Conservation (phyloP, 2,113 vertebrate genomes). For the Aphelocoma coerulescens region DNA sequence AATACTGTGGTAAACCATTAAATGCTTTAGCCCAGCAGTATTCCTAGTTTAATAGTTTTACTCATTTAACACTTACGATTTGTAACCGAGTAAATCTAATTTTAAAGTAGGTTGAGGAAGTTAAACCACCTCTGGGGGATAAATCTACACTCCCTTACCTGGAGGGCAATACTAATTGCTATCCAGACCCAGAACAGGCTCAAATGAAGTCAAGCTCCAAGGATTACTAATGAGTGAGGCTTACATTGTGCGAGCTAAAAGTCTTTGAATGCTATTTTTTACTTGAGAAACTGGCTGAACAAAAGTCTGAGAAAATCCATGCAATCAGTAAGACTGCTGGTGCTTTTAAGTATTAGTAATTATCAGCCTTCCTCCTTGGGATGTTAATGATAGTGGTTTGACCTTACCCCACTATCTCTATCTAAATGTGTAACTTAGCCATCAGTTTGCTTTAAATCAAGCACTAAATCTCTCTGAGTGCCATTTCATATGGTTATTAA, state of each 20-base stretch:
- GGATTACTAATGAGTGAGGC: constrained; percentile 55
- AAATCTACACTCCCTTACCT: constrained; percentile 44
- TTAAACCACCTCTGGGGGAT: constrained; percentile 58
- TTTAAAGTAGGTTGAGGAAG: constrained; percentile 71
- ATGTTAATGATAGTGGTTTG: constrained; percentile 62
- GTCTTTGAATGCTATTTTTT: constrained; percentile 56
- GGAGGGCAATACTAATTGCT: constrained; percentile 59
- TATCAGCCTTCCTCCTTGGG: constrained; percentile 54
- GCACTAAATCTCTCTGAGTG: constrained; percentile 23
- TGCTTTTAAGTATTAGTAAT: constrained; percentile 56
- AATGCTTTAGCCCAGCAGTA: constrained; percentile 74
- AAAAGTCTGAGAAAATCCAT: constrained; percentile 58
- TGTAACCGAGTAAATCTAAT: constrained; percentile 75
- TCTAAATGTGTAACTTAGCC: constrained; percentile 54
- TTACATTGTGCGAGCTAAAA: constrained; percentile 49
- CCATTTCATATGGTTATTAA: constrained; percentile 45
- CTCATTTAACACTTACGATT: constrained; percentile 73
- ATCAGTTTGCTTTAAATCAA: constrained; percentile 54
- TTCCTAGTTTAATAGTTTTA: constrained; percentile 74
- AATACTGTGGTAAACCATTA: constrained; percentile 71
- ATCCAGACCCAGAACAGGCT: constrained; percentile 41
- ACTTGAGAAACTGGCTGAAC: constrained; percentile 46
- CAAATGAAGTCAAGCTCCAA: constrained; percentile 63
- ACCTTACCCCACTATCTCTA: constrained; percentile 53
- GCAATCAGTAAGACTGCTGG: constrained; percentile 25